phyloP scores from a whole-genome alignment of 2,888 invertebrate genomes.

The Andrena minutula region DNA sequence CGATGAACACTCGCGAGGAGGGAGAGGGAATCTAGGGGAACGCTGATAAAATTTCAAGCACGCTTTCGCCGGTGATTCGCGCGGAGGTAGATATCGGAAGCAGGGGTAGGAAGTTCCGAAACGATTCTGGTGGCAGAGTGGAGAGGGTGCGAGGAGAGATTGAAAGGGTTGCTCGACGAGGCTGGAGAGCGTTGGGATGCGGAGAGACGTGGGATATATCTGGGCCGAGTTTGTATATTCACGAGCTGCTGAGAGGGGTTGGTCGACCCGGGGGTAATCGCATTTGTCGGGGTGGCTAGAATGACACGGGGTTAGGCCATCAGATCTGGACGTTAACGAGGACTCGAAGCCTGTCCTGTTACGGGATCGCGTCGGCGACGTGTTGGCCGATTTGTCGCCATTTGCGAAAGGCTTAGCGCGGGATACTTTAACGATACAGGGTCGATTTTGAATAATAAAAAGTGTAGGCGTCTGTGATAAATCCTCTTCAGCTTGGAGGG shows the following conservation, averaged over 20 bases:
- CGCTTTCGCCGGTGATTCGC: constrained; percentile 26
- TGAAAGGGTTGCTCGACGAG: not conserved
- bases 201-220: constrained; percentile 22
- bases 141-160: constrained; percentile 22
- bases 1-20: constrained; percentile 6
- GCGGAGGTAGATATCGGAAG: constrained; percentile 1
- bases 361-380: constrained; percentile 26
- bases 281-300: constrained; percentile 71
- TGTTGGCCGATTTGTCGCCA: no score
- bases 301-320: constrained; percentile 44
- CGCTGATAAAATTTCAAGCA: constrained; percentile 26
- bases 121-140: constrained; percentile 13
- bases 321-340: constrained; percentile 47
- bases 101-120: constrained; percentile 5
- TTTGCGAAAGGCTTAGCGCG: no score
- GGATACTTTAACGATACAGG: no score
- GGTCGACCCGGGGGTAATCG: constrained; percentile 68
- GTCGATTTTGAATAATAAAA: no score
- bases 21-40: not conserved
- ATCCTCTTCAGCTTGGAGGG: no score
- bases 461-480: no score
- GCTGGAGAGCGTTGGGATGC: constrained; percentile 1
- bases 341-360: constrained; percentile 1
- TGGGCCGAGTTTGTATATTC: constrained; percentile 48
- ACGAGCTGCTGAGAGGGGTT: constrained; percentile 48